Conservation (phyloP, 2,113 vertebrate genomes). For the Eurypyga helias region DNA sequence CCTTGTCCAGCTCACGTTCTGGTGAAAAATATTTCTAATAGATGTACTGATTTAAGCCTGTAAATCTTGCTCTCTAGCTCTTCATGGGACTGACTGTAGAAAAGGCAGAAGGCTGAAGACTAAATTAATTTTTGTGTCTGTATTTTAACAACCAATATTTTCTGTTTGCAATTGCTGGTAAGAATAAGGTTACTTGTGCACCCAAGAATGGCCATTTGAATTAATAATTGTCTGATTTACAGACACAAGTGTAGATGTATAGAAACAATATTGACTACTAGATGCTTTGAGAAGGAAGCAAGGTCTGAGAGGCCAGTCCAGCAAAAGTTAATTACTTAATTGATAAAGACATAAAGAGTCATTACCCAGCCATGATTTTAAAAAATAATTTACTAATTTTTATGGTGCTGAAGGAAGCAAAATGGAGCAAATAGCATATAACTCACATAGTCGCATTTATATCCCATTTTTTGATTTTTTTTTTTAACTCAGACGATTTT, state of each 20-base stretch:
- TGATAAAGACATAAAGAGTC: background rate
- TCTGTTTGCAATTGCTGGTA: background rate
- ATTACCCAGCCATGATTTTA: background rate
- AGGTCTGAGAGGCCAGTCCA: background rate
- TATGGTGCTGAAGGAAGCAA: background rate
- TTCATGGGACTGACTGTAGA: background rate
- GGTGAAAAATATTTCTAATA: background rate
- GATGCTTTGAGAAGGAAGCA: background rate
- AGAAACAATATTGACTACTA: background rate
- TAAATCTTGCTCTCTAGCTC: background rate
- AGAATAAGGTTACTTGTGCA: background rate
- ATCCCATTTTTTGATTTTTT: too few relatives aligned
- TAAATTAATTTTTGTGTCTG: background rate
- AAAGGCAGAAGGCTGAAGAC: background rate
- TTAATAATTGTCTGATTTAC: background rate
- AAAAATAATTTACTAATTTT: background rate
- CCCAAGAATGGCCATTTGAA: background rate
- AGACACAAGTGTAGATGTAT: rapidly evolving
- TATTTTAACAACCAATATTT: background rate
- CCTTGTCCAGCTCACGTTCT: background rate
- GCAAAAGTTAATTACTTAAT: slow-evolving; percentile 2
- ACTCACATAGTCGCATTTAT: background rate
- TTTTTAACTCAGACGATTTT: background rate
- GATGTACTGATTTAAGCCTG: background rate
- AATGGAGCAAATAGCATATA: background rate